A percentile compares a stretch with the other conserved stretches of the same genome.
phyloP scores from a whole-genome alignment of 2,113 vertebrate genomes.

The Trichechus manatus region DNA sequence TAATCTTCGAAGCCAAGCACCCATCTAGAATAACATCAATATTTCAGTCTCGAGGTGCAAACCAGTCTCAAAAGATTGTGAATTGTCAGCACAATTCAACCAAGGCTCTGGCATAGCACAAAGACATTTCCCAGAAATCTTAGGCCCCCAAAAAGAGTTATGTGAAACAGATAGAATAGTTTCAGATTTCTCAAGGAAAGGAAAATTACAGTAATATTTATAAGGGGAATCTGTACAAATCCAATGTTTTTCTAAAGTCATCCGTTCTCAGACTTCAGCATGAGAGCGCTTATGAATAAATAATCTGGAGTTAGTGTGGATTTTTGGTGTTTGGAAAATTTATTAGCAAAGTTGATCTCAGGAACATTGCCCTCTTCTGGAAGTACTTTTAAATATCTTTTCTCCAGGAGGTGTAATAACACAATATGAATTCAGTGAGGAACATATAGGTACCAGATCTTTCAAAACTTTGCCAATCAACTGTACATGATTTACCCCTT shows the following conservation, averaged over 20 bases:
- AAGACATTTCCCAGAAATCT: slow-evolving; percentile 79
- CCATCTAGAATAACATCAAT: slow-evolving; percentile 75
- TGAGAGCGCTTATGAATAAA: slow-evolving; percentile 73
- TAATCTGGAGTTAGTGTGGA: slow-evolving; percentile 68
- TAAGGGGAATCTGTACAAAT: slow-evolving; percentile 73
- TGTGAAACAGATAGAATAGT: slow-evolving; percentile 80
- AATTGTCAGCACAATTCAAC: slow-evolving; percentile 71
- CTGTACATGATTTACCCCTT: not conserved
- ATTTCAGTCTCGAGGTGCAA: slow-evolving; percentile 70
- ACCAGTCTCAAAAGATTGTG: slow-evolving; percentile 52
- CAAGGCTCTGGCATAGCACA: slow-evolving; percentile 72
- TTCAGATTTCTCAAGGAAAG: slow-evolving; percentile 76
- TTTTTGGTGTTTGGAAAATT: slow-evolving; percentile 70
- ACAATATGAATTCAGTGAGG: not conserved
- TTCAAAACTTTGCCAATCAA: not conserved
- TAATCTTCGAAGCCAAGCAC: slow-evolving; percentile 56
- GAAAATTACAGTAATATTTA: slow-evolving; percentile 79
- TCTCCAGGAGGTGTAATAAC: not conserved
- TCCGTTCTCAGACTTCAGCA: slow-evolving; percentile 62
- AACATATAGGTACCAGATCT: not conserved
- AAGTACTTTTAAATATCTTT: slow-evolving; percentile 39
- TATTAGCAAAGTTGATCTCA: slow-evolving; percentile 68
- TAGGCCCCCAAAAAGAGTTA: slow-evolving; percentile 67
- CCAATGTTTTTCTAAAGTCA: slow-evolving; percentile 76
- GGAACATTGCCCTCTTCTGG: slow-evolving; percentile 62